A percentile compares a stretch with the other conserved stretches of the same genome.
Evolutionary conservation across 2,888 invertebrate genomes (phyloP).

Genomic region (Platycheirus albimanus): DNA sequence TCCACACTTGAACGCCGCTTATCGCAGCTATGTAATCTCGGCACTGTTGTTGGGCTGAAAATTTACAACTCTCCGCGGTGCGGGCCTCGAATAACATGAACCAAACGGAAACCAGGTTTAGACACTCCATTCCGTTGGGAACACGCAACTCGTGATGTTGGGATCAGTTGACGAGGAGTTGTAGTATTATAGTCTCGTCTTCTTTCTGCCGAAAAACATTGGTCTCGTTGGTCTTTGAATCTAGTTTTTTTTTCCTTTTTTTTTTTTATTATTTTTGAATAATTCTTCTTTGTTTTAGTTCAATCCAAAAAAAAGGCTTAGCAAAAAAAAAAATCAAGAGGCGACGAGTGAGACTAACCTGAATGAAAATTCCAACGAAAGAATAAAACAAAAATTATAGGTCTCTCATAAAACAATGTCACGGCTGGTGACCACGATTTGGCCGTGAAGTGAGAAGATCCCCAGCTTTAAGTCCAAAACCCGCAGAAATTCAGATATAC

Average conservation of each 20-base stretch:
- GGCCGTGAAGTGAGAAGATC: conserved; percentile 72
- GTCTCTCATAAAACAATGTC: conserved; percentile 73
- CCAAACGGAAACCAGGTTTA: conserved; percentile 66
- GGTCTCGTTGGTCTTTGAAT: conserved; percentile 49
- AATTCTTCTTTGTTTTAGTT: conserved; percentile 55
- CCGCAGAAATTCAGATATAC: conserved; percentile 76
- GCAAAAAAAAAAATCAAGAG: background rate
- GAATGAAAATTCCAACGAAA: conserved; percentile 68
- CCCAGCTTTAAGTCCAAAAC: conserved; percentile 63
- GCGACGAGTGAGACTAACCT: conserved; percentile 11
- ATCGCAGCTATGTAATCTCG: conserved; percentile 71
- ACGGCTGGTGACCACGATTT: conserved; percentile 75
- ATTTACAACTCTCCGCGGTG: conserved; percentile 69
- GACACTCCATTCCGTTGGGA: conserved; percentile 67
- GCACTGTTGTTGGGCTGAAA: conserved; percentile 67
- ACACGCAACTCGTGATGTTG: conserved; percentile 73
- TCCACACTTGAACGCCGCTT: conserved; percentile 75
- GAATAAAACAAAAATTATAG: conserved; percentile 63
- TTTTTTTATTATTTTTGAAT: conserved; percentile 33
- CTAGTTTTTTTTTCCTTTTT: conserved; percentile 21
- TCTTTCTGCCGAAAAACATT: conserved; percentile 63
- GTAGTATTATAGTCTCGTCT: conserved; percentile 35
- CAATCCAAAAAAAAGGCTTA: conserved; percentile 18
- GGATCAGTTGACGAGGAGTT: conserved; percentile 68
- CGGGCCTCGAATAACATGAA: conserved; percentile 55